These are phyloP conservation scores for Thalassaphorura encarpata DNA, from an alignment of 1,140 invertebrate species.

Conservation along the genomic window DNA sequence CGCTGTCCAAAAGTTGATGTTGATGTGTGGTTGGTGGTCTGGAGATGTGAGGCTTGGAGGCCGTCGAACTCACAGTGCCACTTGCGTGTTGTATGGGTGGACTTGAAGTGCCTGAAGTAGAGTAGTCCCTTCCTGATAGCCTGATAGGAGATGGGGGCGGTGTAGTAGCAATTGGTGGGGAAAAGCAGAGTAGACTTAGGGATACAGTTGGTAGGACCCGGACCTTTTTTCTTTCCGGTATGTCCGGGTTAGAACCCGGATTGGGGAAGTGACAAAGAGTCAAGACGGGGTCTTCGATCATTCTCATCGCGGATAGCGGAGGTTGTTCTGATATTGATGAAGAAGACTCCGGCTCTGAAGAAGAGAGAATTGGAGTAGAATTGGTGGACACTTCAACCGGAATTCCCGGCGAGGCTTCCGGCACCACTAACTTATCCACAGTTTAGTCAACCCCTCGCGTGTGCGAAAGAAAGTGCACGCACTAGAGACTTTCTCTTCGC, in stretches of 20 bases:
- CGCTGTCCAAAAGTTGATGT: constrained; percentile 14
- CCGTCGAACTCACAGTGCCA: neutral
- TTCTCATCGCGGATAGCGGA: constrained; percentile 31
- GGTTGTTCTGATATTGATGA: constrained; percentile 21
- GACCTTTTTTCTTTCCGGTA: constrained; percentile 31
- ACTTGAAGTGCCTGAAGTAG: too few relatives aligned
- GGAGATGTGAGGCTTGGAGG: constrained; percentile 2
- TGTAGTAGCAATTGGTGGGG: constrained; percentile 30
- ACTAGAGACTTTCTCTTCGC: too few relatives aligned
- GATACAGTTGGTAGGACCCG: constrained; percentile 31
- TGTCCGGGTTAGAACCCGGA: constrained; percentile 31
- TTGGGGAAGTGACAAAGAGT: constrained; percentile 33
- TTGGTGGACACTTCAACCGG: constrained; percentile 21
- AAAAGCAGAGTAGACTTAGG: constrained; percentile 32
- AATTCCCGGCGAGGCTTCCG: constrained; percentile 25
- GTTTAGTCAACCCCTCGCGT: too few relatives aligned
- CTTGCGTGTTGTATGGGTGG: too few relatives aligned
- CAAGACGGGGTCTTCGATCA: constrained; percentile 34
- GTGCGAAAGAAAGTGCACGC: too few relatives aligned
- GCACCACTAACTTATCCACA: constrained; percentile 30
- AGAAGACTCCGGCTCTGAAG: constrained; percentile 28
- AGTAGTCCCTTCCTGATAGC: too few relatives aligned
- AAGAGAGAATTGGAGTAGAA: constrained; percentile 29
- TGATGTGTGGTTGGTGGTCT: constrained; percentile 8
- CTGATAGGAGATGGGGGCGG: constrained; percentile 28